Evolutionary conservation across 2,888 invertebrate genomes (phyloP), one percentile per base, ranked within the genome.

Genomic region (Colletes collaris): DNA sequence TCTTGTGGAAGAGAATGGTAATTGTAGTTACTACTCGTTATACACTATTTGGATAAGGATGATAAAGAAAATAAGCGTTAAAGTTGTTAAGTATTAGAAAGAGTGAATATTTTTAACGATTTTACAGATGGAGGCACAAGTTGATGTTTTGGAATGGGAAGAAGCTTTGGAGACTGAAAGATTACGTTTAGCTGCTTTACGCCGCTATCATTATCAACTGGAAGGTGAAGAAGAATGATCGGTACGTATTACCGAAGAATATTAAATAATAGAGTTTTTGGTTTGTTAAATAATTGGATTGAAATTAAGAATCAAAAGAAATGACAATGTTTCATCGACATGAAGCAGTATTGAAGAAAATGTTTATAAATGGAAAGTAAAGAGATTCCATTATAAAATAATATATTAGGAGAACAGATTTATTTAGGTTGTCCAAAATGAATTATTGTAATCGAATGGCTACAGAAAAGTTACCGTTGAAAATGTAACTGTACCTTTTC

Each of bases 81-180:
- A 40, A 40, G 4, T 44, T 44, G 0, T 40, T 40, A 60, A 10
- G 3, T 13, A 11, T n/a, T 16, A 62, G 7, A n/a, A 44, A 4
- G 19, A 16, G 46, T 46, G 64, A 58, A 60, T 49, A 59, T 8
- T 11, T 59, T 16, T 3, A 16, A 56, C 52, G 65, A 60, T 62
- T 62, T 55, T n/a, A 3, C 94, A 96, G 98, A 97, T 99, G 98
- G 99, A 99, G 93, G 96, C 98, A 85, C 99, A 99, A 93, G 98
- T 99, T 58, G 96, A 97, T 89, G 97, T 99, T 76, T 94, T 99
- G 84, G 98, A 99, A 93, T 94, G 99, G 86, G 99, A 99, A 93
- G 97, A 96, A 83, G 96, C 97, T 71, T 94, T 99, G 83, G 97
- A 98, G 91, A 96, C 96, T 84, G 99, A 99, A 94, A 95, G 99